Evolutionary conservation across 2,113 vertebrate species (phyloP).

Genomic region (Pholis gunnellus): DNA sequence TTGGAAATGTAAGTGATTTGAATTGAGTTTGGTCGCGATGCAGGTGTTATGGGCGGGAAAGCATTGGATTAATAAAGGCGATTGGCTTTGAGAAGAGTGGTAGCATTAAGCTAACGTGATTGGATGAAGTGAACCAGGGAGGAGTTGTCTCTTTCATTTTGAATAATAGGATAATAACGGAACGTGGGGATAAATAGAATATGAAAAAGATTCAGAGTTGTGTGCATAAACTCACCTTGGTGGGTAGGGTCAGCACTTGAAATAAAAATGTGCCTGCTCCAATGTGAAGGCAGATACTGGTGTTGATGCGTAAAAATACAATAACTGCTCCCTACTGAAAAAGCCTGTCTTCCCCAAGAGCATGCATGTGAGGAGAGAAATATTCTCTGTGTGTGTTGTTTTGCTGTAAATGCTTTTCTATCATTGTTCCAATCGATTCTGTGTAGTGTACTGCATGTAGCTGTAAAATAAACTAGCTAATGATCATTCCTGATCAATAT

Average conservation of each 20-base stretch:
- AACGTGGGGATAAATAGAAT: neutral
- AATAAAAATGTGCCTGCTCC: neutral
- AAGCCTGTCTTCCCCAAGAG: neutral
- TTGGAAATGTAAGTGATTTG: neutral
- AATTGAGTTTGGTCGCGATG: neutral
- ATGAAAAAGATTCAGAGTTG: neutral
- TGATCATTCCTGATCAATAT: constrained; percentile 1
- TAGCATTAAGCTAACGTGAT: neutral
- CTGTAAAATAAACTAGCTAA: neutral
- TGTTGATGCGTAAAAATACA: neutral
- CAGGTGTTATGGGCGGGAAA: neutral
- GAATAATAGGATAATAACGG: neutral
- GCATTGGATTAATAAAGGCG: neutral
- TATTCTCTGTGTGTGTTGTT: neutral
- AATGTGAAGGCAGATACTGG: neutral
- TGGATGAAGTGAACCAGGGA: neutral
- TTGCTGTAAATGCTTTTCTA: constrained; percentile 1
- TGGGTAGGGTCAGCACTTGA: neutral
- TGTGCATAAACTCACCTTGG: neutral
- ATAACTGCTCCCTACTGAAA: neutral
- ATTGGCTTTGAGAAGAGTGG: neutral
- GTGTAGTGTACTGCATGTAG: neutral
- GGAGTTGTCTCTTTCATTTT: neutral
- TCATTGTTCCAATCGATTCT: neutral
- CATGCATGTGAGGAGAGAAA: neutral